Base-by-base conservation (phyloP, 2,888 invertebrate species). In the Palloptera scutellata region DNA sequence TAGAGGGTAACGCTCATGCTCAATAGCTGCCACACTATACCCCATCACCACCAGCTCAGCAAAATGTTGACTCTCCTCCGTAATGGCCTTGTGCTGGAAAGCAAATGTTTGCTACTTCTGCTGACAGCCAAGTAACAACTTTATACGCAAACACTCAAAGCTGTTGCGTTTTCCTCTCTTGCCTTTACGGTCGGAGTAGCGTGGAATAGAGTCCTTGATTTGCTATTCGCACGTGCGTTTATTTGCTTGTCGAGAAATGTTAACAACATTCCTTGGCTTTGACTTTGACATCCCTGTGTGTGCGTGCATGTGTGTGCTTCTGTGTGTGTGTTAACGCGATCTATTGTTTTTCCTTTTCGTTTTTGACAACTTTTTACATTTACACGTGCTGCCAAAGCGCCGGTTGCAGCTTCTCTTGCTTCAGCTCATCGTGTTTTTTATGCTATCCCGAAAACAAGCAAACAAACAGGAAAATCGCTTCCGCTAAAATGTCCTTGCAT, bases 211-310 rank as follows among this genome's bases (percentile, higher is more conserved):
- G 30, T 30, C 30, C 30, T 30, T 30, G 30, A 30, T 30, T 30
- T 30, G 30, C 30, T 30, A 30, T 30, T 30, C 30, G 30, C 30
- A 30, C 30, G 30, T 30, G 61, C 30, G 53, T 41, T 40, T 10
- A 54, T 12, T 40, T 17, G 58, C 13, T 58, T 20, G 9, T 41
- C 9, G 9, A 20, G 20, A n/a, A 42, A 42, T 61, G 61, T 41
- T 42, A 61, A 61, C 53, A 61, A 61, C 40, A 9, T 42, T 11
- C 61, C 61, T 61, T 61, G 61, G 53, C 61, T 53, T 61, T 61
- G 61, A 53, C 61, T 40, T 61, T 61, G 11, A 17, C 48, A 15
- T 30, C 15, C 4, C 9, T n/a, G 15, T n/a, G 5, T 45, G 45
- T 45, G 13, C 10, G 13, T 12, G 11, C 10, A 13, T 45, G 10